A percentile compares a stretch with the other conserved stretches of the same genome.
Conservation (phyloP, 2,888 invertebrate genomes). For the Tetragonisca angustula region DNA sequence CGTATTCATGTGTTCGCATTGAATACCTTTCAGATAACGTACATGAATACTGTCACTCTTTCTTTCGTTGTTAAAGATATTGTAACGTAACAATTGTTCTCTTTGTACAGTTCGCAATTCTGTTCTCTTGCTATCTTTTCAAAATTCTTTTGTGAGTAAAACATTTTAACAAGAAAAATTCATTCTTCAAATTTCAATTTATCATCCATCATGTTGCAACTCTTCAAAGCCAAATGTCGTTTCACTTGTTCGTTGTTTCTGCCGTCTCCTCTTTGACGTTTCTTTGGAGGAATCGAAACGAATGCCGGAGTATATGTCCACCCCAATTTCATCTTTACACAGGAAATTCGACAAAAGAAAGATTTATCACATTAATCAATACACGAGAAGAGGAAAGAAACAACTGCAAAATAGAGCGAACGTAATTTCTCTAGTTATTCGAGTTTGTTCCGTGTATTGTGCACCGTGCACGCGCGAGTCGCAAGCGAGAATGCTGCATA, state of each 20-base stretch:
- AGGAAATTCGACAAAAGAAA: neutral
- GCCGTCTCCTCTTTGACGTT: neutral
- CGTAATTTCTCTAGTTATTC: slow-evolving; percentile 44
- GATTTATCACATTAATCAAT: neutral
- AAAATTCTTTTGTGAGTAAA: no score
- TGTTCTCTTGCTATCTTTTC: no score
- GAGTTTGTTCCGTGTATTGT: slow-evolving; percentile 34
- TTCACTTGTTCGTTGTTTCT: neutral
- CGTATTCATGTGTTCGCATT: neutral
- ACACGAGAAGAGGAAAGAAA: neutral
- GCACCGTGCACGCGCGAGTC: slow-evolving; percentile 56
- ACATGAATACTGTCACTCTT: neutral
- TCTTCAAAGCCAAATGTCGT: neutral
- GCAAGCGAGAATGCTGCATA: slow-evolving; percentile 57
- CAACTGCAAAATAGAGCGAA: slow-evolving; percentile 9
- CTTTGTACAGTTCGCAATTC: neutral
- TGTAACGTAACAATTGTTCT: neutral
- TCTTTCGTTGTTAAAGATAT: neutral
- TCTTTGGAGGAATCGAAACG: neutral
- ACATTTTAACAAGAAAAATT: no score
- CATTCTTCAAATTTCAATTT: neutral
- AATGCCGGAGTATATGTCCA: neutral
- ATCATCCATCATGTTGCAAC: no score
- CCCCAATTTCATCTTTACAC: neutral
- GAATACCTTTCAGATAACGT: neutral